Percentiles rank a stretch among this genome's conserved stretches.
These are phyloP conservation scores for Hyperoodon ampullatus DNA, from an alignment of 2,113 vertebrate species.

Conservation along the genomic window DNA sequence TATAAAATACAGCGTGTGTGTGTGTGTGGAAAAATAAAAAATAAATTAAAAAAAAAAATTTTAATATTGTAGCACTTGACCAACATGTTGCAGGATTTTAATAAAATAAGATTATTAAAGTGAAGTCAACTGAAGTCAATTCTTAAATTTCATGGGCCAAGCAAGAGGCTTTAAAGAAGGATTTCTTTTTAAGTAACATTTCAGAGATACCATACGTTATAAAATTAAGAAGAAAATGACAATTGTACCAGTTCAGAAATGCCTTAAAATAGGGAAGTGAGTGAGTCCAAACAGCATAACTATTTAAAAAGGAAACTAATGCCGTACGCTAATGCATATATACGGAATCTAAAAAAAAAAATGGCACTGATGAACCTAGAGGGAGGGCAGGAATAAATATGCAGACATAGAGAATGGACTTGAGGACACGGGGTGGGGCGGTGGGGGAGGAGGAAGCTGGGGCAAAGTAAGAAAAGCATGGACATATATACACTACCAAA, in stretches of 20 bases:
- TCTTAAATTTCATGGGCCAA: slow-evolving; percentile 56
- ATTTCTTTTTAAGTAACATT: slow-evolving; percentile 35
- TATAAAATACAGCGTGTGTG: no score
- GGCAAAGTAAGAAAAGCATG: no score
- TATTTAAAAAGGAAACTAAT: background rate
- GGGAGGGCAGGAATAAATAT: no score
- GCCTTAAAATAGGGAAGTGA: background rate
- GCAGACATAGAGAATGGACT: no score
- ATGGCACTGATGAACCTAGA: no score
- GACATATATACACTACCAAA: no score
- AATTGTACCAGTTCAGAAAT: slow-evolving; percentile 45
- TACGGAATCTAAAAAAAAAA: no score
- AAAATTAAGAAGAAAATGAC: slow-evolving; percentile 46
- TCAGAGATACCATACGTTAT: slow-evolving; percentile 20
- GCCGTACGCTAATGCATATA: no score
- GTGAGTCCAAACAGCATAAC: background rate
- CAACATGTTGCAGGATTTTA: slow-evolving; percentile 57
- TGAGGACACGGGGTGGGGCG: no score
- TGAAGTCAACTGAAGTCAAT: slow-evolving; percentile 46
- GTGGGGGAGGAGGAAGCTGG: no score
- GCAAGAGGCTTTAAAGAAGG: background rate
- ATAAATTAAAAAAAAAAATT: no score
- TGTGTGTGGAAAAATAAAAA: no score
- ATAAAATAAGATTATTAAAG: slow-evolving; percentile 56
- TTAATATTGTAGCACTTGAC: slow-evolving; percentile 10